phyloP scores from a whole-genome alignment of 2,797 vertebrate species.

The Prunella strophiata region DNA sequence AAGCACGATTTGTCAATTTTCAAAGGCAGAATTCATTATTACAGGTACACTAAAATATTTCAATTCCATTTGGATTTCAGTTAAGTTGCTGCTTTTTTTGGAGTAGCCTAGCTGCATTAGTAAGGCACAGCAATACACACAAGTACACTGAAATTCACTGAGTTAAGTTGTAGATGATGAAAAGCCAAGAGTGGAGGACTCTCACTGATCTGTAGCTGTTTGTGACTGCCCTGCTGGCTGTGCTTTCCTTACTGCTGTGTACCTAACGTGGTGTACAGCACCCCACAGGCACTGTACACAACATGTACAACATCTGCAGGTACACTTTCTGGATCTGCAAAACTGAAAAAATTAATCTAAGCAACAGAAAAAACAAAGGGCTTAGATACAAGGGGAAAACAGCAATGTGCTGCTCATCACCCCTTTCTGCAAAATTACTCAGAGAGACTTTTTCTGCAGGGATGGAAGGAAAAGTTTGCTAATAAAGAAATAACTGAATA shows the following conservation, averaged over 20 bases:
- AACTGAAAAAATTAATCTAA: background rate
- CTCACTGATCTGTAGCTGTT: background rate
- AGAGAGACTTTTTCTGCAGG: background rate
- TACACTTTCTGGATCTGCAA: background rate
- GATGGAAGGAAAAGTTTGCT: background rate
- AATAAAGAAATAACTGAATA: background rate
- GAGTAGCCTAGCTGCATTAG: background rate
- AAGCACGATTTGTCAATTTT: accelerated
- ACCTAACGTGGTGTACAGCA: background rate
- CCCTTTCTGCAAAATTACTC: background rate
- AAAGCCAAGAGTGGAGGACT: background rate
- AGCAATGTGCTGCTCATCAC: background rate
- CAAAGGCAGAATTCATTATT: background rate
- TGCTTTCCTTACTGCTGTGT: background rate
- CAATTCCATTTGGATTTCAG: background rate
- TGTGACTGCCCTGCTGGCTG: background rate
- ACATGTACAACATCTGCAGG: background rate
- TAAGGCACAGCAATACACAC: background rate
- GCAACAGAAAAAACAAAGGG: background rate
- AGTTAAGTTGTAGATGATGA: background rate
- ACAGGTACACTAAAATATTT: background rate
- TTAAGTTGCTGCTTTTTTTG: background rate
- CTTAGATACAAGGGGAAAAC: background rate
- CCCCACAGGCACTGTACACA: background rate
- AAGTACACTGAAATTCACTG: background rate